Evolutionary conservation across 2,797 vertebrate genomes (phyloP), one percentile per base, ranked within the genome.

Genomic region (Sebastes steindachneri): DNA sequence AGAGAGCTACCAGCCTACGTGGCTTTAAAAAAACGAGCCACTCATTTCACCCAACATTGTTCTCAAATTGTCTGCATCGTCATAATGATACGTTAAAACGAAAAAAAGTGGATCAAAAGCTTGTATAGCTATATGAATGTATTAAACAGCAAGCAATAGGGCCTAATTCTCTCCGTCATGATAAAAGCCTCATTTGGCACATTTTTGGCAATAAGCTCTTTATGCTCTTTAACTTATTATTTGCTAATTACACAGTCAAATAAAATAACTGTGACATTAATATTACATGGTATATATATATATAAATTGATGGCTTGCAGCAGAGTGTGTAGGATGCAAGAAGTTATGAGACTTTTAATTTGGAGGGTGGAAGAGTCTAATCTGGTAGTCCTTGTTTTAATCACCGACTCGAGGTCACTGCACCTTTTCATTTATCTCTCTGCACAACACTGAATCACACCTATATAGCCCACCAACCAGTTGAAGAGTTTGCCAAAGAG

Each of bases 361-460:
- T 64, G 55, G 31, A 82, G 19, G 21, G 11, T 33, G 7, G n/a
- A 17, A 12, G 28, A 29, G 23, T 60, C n/a, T 29, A 54, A 68
- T 51, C 19, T 12, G 5, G 14, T n/a, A 11, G 19, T 9, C 31
- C 35, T 73, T 3, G 11, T 63, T 26, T 35, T 64, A 35, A 45
- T 82, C 81, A 79, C 51, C 65, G 29, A 12, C 35, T 17, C 19
- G 9, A 64, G 71, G 69, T 80, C 80, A 78, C 5, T 45, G 31
- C 41, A 66, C n/a, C 59, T 76, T 68, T 64, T 25, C 5, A 35
- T 81, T 37, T 1, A 69, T 15, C 74, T 15, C 69, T 48, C 64
- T 26, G 35, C 33, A n/a, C 54, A 53, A 10, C 80, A 45, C 51
- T 86, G 84, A 90, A 80, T 89, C 88, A 86, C 15, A 86, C 75